Evolutionary conservation across 53 echinoderm and acorn worm genomes (phyloP).

Genomic region (Paelopatides confundens): DNA sequence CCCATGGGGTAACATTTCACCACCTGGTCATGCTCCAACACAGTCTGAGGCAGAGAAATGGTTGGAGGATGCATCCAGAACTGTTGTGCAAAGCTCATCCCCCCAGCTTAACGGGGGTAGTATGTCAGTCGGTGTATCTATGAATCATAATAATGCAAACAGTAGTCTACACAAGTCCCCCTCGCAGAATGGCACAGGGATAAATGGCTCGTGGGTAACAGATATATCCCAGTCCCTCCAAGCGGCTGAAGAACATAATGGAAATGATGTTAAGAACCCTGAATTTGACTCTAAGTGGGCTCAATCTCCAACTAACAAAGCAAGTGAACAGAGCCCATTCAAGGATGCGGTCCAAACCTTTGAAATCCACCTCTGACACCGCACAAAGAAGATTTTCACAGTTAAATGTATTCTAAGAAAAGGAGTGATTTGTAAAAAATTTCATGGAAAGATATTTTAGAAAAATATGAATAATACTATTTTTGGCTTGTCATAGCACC

Average conservation of each 20-base stretch:
- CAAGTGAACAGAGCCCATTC: slow-evolving; percentile 72
- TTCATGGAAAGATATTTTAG: slow-evolving; percentile 35
- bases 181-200: slow-evolving; percentile 59
- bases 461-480: slow-evolving; percentile 17
- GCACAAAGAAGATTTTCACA: background rate
- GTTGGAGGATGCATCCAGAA: slow-evolving; percentile 71
- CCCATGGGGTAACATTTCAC: slow-evolving; percentile 24
- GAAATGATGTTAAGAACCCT: background rate
- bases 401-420: slow-evolving; percentile 2
- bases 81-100: slow-evolving; percentile 27
- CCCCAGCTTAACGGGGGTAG: slow-evolving; percentile 40
- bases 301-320: slow-evolving; percentile 43
- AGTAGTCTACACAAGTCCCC: slow-evolving; percentile 32
- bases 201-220: slow-evolving; percentile 81
- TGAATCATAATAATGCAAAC: slow-evolving; percentile 75
- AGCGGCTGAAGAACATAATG: slow-evolving; percentile 37
- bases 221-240: slow-evolving; percentile 94
- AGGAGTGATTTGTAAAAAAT: slow-evolving; percentile 25
- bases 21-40: background rate
- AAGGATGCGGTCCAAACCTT: slow-evolving; percentile 91
- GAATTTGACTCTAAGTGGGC: slow-evolving; percentile 80
- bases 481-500: slow-evolving; percentile 30
- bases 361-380: slow-evolving; percentile 91
- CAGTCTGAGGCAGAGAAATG: slow-evolving; percentile 75
- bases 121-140: slow-evolving; percentile 40